Base-by-base conservation (phyloP, 2,113 vertebrate genomes). In the Recurvirostra avosetta region DNA sequence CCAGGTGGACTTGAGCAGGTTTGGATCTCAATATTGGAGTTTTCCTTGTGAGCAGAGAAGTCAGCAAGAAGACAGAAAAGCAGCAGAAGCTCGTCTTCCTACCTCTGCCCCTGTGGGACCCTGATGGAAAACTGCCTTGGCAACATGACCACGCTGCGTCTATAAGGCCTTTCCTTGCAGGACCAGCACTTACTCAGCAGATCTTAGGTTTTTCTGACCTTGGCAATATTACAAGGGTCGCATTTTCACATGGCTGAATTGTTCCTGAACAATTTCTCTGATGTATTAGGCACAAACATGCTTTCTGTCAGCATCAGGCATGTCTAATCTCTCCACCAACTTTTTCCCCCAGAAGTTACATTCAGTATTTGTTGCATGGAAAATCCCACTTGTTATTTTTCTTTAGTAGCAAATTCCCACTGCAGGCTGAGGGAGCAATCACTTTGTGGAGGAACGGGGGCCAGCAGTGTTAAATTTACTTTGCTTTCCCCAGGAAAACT, bases 141-240 rank as follows among this genome's bases (percentile, higher is more conserved):
- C 36, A 43, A 32, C 71, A 50, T 0, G 3, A 41, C 40, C 16
- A 12, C 1, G 3, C 43, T 82, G 30, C 50, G 65, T 68, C 56
- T 71, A n/a, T 75, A 72, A 27, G 41, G 59, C 23, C 94, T 78
- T 67, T 72, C 36, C 53, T 63, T 73, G 55, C 63, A 76, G 79
- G 70, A 53, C 36, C 41, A 86, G 84, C 50, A 74, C 61, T 78
- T 86, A 81, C 53, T 94, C 82, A 88, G 76, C 0, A 1, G 13
- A 67, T 82, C 85, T 96, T 38, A 40, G 32, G 22, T 55, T 56
- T 67, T 76, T 93, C 90, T 89, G 90, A 97, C 90, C 81, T 84
- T 96, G 95, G 56, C 77, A 92, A 19, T 52, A 78, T 41, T 70
- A 87, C 74, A 83, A 55, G 79, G 71, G 85, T 86, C 5, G 0